A percentile compares a stretch with the other conserved stretches of the same genome.
Evolutionary conservation across 2,113 vertebrate species (phyloP).

Genomic region (Mirza zaza): DNA sequence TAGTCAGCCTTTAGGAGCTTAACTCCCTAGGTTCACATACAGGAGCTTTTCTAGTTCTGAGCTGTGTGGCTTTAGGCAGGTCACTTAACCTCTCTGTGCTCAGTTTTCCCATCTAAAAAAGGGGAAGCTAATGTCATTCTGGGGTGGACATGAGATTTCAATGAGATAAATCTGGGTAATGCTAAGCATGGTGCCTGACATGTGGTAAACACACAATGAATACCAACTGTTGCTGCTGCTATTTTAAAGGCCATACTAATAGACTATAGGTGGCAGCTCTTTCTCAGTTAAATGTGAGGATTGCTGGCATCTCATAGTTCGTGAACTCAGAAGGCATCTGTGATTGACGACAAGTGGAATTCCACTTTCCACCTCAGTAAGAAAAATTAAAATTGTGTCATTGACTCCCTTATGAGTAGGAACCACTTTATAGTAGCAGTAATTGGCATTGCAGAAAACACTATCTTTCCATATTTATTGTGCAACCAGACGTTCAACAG

Average conservation of each 20-base stretch:
- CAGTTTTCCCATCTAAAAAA: conserved; percentile 5
- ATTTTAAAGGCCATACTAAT: background rate
- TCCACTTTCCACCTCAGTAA: background rate
- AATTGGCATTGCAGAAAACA: background rate
- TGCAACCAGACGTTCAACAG: background rate
- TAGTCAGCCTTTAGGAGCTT: background rate
- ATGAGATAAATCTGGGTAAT: background rate
- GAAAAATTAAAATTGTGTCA: background rate
- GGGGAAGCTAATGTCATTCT: background rate
- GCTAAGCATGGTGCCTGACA: background rate
- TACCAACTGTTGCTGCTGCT: background rate
- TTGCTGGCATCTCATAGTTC: background rate
- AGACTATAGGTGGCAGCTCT: background rate
- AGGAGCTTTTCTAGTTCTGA: background rate
- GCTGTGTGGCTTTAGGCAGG: conserved; percentile 10
- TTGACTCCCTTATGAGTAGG: background rate
- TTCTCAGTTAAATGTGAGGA: background rate
- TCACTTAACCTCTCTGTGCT: background rate
- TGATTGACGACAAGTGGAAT: background rate
- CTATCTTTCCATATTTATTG: background rate
- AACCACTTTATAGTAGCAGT: background rate
- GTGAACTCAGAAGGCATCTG: background rate
- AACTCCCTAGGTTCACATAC: background rate
- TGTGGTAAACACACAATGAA: background rate
- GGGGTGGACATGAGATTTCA: background rate